A percentile compares a stretch with the other conserved stretches of the same genome.
Evolutionary conservation across 2,113 vertebrate genomes (phyloP).

Genomic region (Solea senegalensis): DNA sequence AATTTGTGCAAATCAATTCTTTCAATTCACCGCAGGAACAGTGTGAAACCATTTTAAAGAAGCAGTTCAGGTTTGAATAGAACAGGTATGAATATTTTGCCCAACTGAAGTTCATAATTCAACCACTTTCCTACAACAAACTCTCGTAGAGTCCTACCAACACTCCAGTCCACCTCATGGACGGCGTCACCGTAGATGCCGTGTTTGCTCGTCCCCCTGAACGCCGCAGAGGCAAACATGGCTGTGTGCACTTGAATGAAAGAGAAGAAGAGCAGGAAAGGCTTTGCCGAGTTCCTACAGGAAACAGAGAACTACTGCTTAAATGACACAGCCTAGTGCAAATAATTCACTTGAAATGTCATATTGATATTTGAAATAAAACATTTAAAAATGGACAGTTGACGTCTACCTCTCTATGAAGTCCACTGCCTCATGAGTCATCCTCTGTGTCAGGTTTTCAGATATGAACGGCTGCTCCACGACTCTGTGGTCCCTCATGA

Average conservation of each 20-base stretch:
- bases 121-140: too few species aligned
- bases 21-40: too few species aligned
- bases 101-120: too few species aligned
- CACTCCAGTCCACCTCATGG: slow-evolving; percentile 92
- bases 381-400: too few species aligned
- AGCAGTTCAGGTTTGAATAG: too few species aligned
- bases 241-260: slow-evolving; percentile 91
- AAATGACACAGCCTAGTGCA: too few species aligned
- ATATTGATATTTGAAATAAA: background rate
- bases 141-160: slow-evolving; percentile 76
- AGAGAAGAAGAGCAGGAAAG: slow-evolving; percentile 88
- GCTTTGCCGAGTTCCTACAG: slow-evolving; percentile 75
- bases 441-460: slow-evolving; percentile 85
- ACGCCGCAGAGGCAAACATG: slow-evolving; percentile 81
- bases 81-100: too few species aligned
- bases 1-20: too few species aligned
- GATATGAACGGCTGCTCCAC: slow-evolving; percentile 85
- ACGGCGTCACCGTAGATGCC: slow-evolving; percentile 88
- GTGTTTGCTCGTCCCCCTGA: slow-evolving; percentile 85
- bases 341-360: too few species aligned
- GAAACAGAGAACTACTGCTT: background rate
- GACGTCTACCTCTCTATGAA: slow-evolving; percentile 83
- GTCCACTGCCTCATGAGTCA: slow-evolving; percentile 80
- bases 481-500: slow-evolving; percentile 82
- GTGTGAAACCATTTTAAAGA: too few species aligned